Base-by-base conservation (phyloP, 2,888 invertebrate species). In the Synanthedon tipuliformis region DNA sequence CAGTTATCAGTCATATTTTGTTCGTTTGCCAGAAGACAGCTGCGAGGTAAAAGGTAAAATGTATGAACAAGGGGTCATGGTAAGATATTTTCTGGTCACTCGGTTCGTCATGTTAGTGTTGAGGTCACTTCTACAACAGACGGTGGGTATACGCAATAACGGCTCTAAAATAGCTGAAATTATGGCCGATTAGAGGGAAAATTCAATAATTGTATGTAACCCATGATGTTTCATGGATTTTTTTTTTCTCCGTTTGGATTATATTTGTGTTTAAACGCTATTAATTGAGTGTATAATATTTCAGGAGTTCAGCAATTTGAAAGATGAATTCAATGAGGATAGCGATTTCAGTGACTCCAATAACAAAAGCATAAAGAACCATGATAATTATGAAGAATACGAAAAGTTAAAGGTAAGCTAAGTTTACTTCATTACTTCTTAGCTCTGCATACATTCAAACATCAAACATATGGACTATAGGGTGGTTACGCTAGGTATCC, bases 271-370 rank as follows among this genome's bases (percentile, higher is more conserved):
- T 2, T 34, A 34, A 34, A 10, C 34, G 10, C 34, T 45, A 45
- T 12, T n/a, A 13, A 45, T 45, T 45, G 3, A 13, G 15, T 45
- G 13, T 45, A 13, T 45, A 45, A 49, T 49, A 10, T 84, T 86
- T 50, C 68, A 87, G 87, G 87, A 86, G 60, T 84, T 85, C 65
- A 73, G 70, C 65, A 56, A 73, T 12, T 57, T 87, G 59, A 86
- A 83, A 62, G 86, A 87, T 59, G 87, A 86, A 64, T 85, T 85
- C 57, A 66, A 75, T 69, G 86, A 87, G 54, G 81, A 84, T 4
- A 65, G 60, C 57, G 79, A 85, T 4, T 64, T 58, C 23, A 48
- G 40, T 16, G 27, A 16, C 10, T 48, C 15, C 13, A 48, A 41
- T 48, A 74, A 67, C 56, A 75, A 73, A 61, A 77, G 75, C 3